These are phyloP conservation scores for Dryomyza anilis DNA, from an alignment of 2,888 invertebrate genomes.

Conservation along the genomic window DNA sequence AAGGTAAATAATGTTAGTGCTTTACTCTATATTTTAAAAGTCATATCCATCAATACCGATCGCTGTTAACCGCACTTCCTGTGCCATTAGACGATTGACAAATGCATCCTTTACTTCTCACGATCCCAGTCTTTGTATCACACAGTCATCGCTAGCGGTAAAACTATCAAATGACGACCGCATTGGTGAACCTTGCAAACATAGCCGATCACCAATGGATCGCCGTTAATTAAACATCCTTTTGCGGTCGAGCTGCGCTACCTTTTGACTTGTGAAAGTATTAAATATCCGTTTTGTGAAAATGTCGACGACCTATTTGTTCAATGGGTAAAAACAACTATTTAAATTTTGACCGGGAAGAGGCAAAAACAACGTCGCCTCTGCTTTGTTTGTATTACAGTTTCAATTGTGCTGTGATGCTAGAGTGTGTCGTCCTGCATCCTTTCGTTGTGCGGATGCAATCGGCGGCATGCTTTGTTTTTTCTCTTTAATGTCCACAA, in stretches of 20 bases:
- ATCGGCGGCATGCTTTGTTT: conserved; percentile 1
- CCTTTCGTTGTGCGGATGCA: background rate
- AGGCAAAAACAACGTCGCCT: too few species aligned
- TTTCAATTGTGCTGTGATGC: background rate
- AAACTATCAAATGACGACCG: background rate
- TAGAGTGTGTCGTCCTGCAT: background rate
- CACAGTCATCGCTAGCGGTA: background rate
- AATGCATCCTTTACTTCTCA: background rate
- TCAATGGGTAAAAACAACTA: too few species aligned
- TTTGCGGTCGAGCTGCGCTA: too few species aligned
- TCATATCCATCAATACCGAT: too few species aligned
- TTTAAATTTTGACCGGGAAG: too few species aligned
- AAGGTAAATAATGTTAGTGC: too few species aligned
- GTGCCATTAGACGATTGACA: background rate
- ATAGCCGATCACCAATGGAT: too few species aligned
- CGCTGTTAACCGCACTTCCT: background rate
- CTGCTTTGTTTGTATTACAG: background rate
- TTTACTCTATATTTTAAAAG: too few species aligned
- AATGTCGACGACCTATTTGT: too few species aligned
- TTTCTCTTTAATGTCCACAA: background rate
- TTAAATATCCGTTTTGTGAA: background rate
- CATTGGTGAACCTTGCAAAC: too few species aligned
- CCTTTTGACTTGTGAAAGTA: background rate
- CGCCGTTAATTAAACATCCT: too few species aligned
- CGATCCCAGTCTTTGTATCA: background rate